A percentile compares a stretch with the other conserved stretches of the same genome.
These are phyloP conservation scores for Dioctria linearis DNA, from an alignment of 2,888 invertebrate genomes.

Conservation along the genomic window DNA sequence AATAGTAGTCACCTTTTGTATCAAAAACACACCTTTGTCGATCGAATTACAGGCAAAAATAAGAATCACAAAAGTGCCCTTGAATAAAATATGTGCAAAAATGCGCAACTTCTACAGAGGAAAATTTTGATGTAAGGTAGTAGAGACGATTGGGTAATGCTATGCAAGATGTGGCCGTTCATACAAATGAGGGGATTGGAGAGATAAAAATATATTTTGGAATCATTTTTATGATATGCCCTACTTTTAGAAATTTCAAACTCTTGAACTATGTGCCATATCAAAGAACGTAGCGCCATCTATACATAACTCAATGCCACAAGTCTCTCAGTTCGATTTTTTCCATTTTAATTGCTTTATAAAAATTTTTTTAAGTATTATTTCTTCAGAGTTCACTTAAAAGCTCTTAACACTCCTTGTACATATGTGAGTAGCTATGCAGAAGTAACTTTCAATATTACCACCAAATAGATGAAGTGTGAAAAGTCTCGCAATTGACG, in stretches of 20 bases:
- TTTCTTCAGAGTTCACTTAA: no score
- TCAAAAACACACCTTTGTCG: constrained; percentile 2
- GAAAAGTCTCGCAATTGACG: background rate
- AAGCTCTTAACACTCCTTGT: no score
- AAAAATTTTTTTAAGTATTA: no score
- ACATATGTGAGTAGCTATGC: no score
- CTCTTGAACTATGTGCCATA: no score
- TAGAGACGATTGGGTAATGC: no score
- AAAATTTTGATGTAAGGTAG: background rate
- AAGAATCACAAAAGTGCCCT: constrained; percentile 29
- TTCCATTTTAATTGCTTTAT: no score
- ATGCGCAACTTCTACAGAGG: constrained; percentile 31
- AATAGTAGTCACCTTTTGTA: background rate
- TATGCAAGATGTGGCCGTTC: no score
- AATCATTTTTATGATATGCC: background rate
- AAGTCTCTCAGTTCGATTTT: no score
- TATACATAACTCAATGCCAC: no score
- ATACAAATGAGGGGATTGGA: no score
- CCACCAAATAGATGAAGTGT: background rate
- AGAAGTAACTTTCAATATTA: background rate
- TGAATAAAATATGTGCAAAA: constrained; percentile 34
- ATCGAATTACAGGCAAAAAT: constrained; percentile 35
- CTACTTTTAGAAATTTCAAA: background rate
- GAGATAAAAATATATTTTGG: background rate
- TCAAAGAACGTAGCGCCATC: no score